phyloP scores from a whole-genome alignment of 2,888 invertebrate species.

The Conus canariensis region DNA sequence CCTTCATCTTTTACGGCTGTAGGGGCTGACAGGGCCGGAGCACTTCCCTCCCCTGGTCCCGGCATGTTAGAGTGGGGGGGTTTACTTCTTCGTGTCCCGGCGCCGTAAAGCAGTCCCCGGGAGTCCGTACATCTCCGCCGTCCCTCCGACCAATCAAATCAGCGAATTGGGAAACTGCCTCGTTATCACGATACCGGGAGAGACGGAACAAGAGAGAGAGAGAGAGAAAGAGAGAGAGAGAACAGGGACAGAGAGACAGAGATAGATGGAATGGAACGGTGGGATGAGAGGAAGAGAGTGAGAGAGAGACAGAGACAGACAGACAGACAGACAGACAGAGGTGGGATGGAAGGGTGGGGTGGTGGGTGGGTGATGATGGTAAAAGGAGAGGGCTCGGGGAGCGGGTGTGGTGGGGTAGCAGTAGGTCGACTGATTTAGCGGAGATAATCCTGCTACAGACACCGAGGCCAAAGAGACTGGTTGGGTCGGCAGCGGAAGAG shows the following conservation, averaged over 20 bases:
- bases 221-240: background rate
- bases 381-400: background rate
- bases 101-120: background rate
- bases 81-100: slow-evolving; percentile 8
- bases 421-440: background rate
- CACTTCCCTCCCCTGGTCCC: background rate
- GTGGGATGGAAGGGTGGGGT: too few relatives aligned
- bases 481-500: background rate
- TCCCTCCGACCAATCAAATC: slow-evolving; percentile 12
- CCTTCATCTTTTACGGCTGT: slow-evolving; percentile 5
- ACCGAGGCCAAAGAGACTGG: background rate
- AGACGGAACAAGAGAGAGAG: background rate
- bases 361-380: too few relatives aligned
- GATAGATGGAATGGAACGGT: background rate
- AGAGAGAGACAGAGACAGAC: background rate
- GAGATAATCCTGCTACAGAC: background rate
- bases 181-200: background rate
- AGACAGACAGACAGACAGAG: background rate
- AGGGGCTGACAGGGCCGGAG: background rate
- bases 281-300: background rate
- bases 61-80: background rate
- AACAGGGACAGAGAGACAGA: background rate
- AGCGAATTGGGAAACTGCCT: slow-evolving; percentile 8
- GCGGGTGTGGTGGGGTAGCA: background rate
- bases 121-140: background rate